Conservation (phyloP, 37 sponge, comb jelly and placozoan species). For the Spongilla lacustris region DNA sequence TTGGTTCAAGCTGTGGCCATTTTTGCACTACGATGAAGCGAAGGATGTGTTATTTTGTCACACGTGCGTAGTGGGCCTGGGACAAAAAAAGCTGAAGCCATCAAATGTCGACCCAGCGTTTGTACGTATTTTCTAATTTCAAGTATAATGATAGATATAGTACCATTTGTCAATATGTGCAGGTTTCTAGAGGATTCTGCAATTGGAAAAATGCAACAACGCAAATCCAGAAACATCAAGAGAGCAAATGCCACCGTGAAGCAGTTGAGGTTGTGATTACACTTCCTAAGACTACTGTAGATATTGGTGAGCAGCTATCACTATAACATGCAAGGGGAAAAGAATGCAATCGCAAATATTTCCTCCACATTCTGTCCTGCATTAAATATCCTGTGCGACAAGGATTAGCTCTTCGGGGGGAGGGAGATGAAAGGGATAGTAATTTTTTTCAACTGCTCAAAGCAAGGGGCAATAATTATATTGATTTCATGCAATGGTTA, state of each 20-base stretch:
- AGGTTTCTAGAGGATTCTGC: neutral
- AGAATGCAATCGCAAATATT: slow-evolving; percentile 7
- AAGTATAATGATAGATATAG: slow-evolving; percentile 1
- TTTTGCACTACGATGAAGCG: slow-evolving; percentile 54
- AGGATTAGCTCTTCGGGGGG: slow-evolving; percentile 36
- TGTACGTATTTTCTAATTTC: slow-evolving; percentile 29
- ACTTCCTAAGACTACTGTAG: slow-evolving; percentile 48
- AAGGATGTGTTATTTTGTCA: slow-evolving; percentile 38
- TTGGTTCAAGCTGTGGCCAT: slow-evolving; percentile 50
- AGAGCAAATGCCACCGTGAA: slow-evolving; percentile 45
- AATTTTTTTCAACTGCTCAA: too few relatives aligned
- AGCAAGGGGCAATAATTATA: too few relatives aligned
- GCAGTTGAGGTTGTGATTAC: slow-evolving; percentile 20
- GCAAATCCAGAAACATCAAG: slow-evolving; percentile 73
- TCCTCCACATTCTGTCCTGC: slow-evolving; percentile 19
- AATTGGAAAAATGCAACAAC: slow-evolving; percentile 73
- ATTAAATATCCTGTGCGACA: slow-evolving; percentile 52
- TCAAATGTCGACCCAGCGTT: slow-evolving; percentile 60
- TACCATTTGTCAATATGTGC: neutral
- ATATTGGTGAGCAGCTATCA: slow-evolving; percentile 71
- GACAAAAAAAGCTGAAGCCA: slow-evolving; percentile 18
- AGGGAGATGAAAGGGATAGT: slow-evolving; percentile 24
- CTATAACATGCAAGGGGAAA: slow-evolving; percentile 6
- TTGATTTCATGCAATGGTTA: slow-evolving; percentile 4
- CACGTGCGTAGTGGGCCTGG: slow-evolving; percentile 23